Evolutionary conservation across 2,113 vertebrate species (phyloP).

Genomic region (Hippocampus barbouri): DNA sequence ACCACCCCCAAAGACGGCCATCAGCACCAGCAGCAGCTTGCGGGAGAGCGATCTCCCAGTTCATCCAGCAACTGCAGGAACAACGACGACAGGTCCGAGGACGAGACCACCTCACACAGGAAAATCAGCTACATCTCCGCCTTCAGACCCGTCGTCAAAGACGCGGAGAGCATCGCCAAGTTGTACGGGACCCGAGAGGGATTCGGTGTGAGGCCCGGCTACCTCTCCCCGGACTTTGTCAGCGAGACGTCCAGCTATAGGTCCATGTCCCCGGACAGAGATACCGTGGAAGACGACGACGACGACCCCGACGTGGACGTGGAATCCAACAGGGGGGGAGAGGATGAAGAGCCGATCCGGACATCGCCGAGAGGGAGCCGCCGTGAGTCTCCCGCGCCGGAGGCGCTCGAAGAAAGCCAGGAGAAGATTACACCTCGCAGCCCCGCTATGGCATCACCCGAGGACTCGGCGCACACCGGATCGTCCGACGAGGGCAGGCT

Average conservation of each 20-base stretch:
- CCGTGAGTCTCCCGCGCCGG: slow-evolving; percentile 56
- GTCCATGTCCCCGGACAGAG: slow-evolving; percentile 83
- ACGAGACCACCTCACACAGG: slow-evolving; percentile 75
- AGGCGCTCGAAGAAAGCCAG: slow-evolving; percentile 59
- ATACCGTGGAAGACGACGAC: slow-evolving; percentile 80
- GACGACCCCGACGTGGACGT: slow-evolving; percentile 89
- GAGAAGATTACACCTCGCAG: slow-evolving; percentile 47
- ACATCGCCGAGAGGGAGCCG: slow-evolving; percentile 55
- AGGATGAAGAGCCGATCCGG: slow-evolving; percentile 74
- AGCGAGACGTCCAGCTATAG: slow-evolving; percentile 92
- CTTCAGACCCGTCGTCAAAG: slow-evolving; percentile 91
- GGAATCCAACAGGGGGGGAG: slow-evolving; percentile 83
- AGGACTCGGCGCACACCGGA: slow-evolving; percentile 38
- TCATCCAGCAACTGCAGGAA: slow-evolving; percentile 65
- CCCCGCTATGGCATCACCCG: slow-evolving; percentile 42
- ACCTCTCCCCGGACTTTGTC: slow-evolving; percentile 87
- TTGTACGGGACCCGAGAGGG: slow-evolving; percentile 86
- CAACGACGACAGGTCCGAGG: slow-evolving; percentile 79
- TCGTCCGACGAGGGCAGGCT: slow-evolving; percentile 67
- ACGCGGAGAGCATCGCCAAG: slow-evolving; percentile 90
- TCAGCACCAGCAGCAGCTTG: slow-evolving; percentile 59
- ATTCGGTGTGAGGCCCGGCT: slow-evolving; percentile 75
- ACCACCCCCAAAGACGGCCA: slow-evolving; percentile 73
- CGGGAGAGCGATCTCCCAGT: slow-evolving; percentile 72
- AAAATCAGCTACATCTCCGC: slow-evolving; percentile 90